Base-by-base conservation (phyloP, 2,797 vertebrate species). In the Spondyliosoma cantharus region DNA sequence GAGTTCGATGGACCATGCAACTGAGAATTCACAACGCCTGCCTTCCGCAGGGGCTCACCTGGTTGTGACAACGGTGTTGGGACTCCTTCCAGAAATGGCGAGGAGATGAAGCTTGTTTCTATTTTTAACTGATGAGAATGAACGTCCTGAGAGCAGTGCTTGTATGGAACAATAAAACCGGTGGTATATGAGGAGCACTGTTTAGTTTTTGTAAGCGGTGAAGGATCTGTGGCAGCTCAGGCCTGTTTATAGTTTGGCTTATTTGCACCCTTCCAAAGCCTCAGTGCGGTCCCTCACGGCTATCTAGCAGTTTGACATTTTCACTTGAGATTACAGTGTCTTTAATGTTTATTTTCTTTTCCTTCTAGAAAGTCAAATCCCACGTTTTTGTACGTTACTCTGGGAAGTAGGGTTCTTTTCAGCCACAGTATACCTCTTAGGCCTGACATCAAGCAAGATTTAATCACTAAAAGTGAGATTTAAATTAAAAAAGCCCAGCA, bases 101-200 rank as follows among this genome's bases (percentile, higher is more conserved):
- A 73, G 75, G 73, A 72, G 60, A 76, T 58, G 25, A 76, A 73
- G 61, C 80, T 52, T 71, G 20, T 67, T 84, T 62, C 4, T 60
- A n/a, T 68, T 86, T 88, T 42, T 46, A 32, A 74, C 24, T 50
- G 62, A 72, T 73, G 17, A 56, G 64, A 60, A 74, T 49, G 52
- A 76, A 74, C 54, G 59, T 81, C 74, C 74, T 89, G 56, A 83
- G 75, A 85, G 81, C 82, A 24, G 71, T 65, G 79, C 76, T 85
- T 82, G 29, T 71, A 75, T 63, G 67, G 80, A 80, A 72, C 50
- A 72, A 73, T 71, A 70, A 76, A 70, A 32, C 29, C 37, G 20
- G 57, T 5, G 14, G 56, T 70, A 20, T 61, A 43, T 52, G 19
- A 74, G 22, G n/a, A 64, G 64, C 50, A 54, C 45, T 69, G 20